Evolutionary conservation across 2,797 vertebrate genomes (phyloP), one percentile per base, ranked within the genome.

Genomic region (Hydrolagus colliei): DNA sequence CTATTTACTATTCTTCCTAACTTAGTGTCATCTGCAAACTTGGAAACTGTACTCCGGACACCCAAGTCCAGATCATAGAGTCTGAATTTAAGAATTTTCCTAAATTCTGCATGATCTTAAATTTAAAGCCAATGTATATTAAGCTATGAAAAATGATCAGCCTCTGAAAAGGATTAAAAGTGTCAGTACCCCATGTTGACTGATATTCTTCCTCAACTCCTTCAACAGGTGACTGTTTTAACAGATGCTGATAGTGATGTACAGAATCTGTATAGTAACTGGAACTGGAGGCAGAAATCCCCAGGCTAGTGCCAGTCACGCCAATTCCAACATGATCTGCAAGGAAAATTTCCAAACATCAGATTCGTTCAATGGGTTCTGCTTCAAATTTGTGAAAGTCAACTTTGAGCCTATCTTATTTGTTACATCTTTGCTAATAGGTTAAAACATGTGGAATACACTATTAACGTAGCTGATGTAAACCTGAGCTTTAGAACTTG

Each of bases 221-320:
- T 73, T 86, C 75, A 3, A 72, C 86, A 7, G 86, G 78, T 18
- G 87, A 73, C 52, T 87, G 68, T 74, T 82, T 73, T 85, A 86
- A 59, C 62, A 77, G 86, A 84, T 85, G 87, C n/a, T 82, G 87
- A 11, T 86, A 75, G 86, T 86, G 68, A 76, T 84, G 87, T 86
- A 88, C 72, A 62, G 62, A 74, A 41, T 89, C 90, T 65, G 86
- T 86, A 35, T 89, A 88, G 75, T 88, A 86, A 63, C 88, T 90
- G 62, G 89, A 75, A 63, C 86, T 88, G 9, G 88, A 91, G 61
- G 87, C 88, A 67, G 88, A 87, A 85, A 89, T 89, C 8, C 89
- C 87, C 82, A 90, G 80, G n/a, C 89, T 89, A 73, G 89, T 88
- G 59, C 90, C 90, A 22, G 89, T 91, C 87, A 91, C 89, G n/a